Percentiles rank a stretch among this genome's conserved stretches.
Conservation (phyloP, 2,797 vertebrate species). For the Schizothorax lantsangensis region DNA sequence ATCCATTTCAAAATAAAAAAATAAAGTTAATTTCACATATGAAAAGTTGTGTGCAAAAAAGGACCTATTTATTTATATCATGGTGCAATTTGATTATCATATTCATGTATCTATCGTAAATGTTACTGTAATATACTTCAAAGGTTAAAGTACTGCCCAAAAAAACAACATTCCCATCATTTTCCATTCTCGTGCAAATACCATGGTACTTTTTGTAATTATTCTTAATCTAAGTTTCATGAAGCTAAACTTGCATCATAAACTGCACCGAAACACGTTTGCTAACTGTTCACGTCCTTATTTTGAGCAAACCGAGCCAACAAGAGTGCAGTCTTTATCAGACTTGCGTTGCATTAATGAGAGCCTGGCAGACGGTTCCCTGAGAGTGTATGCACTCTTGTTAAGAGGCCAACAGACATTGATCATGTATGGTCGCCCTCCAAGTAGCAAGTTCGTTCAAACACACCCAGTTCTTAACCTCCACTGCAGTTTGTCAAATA, state of each 20-base stretch:
- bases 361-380: conserved; percentile 7
- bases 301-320: neutral
- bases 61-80: neutral
- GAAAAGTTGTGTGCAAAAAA: neutral
- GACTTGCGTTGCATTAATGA: conserved; percentile 30
- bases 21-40: neutral
- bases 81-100: neutral
- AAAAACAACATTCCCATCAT: neutral
- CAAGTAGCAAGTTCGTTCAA: conserved; percentile 44
- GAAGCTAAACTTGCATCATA: neutral
- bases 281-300: neutral
- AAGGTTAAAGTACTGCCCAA: neutral
- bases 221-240: neutral
- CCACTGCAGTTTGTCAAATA: conserved; percentile 61
- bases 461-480: conserved; percentile 60
- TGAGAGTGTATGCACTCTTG: conserved; percentile 40
- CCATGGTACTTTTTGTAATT: neutral
- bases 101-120: neutral
- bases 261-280: neutral
- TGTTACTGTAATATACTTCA: neutral
- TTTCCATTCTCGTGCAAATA: neutral
- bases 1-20: no score
- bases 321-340: conserved; percentile 17
- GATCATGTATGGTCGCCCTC: conserved; percentile 47
- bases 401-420: conserved; percentile 45